Conservation (phyloP, 2,888 invertebrate genomes). For the Epinotia bilunana region DNA sequence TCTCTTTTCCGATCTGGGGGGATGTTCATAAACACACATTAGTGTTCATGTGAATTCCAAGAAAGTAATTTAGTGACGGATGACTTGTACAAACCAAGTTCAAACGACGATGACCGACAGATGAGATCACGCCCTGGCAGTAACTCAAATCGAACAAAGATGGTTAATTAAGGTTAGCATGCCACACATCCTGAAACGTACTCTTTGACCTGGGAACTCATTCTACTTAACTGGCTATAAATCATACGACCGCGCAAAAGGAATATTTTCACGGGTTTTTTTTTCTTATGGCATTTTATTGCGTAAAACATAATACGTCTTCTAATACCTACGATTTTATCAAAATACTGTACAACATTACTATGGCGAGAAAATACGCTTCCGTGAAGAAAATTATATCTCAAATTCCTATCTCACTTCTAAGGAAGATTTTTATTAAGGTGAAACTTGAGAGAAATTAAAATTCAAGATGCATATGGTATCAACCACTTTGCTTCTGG, state of each 20-base stretch:
- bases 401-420: no score
- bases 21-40: constrained; percentile 29
- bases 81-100: constrained; percentile 50
- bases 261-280: not conserved
- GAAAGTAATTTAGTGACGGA: constrained; percentile 45
- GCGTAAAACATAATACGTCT: no score
- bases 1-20: constrained; percentile 18
- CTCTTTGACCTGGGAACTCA: constrained; percentile 16
- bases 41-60: constrained; percentile 38
- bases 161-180: constrained; percentile 55
- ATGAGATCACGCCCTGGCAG: constrained; percentile 67
- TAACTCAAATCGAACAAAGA: constrained; percentile 67
- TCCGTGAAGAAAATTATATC: no score
- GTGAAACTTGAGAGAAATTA: no score
- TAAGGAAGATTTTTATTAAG: no score
- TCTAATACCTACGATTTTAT: no score
- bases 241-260: not conserved
- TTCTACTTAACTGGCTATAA: not conserved
- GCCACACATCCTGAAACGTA: constrained; percentile 15
- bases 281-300: no score
- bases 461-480: no score
- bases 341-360: no score
- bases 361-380: no score
- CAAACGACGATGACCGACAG: constrained; percentile 59
- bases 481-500: no score